phyloP scores from a whole-genome alignment of 2,113 vertebrate genomes.

The Percina caprodes region DNA sequence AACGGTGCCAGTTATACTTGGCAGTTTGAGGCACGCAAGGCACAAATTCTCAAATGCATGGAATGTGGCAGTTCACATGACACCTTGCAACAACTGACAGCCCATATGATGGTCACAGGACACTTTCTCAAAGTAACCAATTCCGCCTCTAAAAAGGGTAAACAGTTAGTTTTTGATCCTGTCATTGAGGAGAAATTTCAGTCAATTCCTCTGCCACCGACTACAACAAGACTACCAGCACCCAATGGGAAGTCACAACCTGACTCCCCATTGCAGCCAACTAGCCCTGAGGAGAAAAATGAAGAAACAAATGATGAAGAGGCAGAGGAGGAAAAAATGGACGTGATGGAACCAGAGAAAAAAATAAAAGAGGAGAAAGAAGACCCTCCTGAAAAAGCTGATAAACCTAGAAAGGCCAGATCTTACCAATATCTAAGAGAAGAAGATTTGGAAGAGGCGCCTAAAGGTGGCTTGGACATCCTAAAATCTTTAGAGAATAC shows the following conservation, averaged over 20 bases:
- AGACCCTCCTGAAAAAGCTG: constrained; percentile 87
- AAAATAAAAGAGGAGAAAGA: constrained; percentile 96
- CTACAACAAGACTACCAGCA: constrained; percentile 90
- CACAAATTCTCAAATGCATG: constrained; percentile 99
- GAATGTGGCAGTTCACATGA: constrained; percentile 99
- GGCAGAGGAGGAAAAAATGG: constrained; percentile 63
- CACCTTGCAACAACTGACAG: constrained; percentile 97
- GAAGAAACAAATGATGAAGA: constrained; percentile 88
- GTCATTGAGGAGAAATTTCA: constrained; percentile 97
- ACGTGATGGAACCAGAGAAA: constrained; percentile 80
- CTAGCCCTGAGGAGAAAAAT: constrained; percentile 85
- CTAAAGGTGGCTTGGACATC: constrained; percentile 96
- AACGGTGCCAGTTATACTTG: constrained; percentile 99
- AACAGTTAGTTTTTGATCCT: constrained; percentile 95
- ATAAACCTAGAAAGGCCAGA: constrained; percentile 87
- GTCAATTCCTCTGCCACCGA: constrained; percentile 96
- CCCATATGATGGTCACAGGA: constrained; percentile 99
- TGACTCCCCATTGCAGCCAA: constrained; percentile 85
- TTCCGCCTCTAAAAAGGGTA: constrained; percentile 98
- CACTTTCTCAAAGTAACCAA: constrained; percentile 99
- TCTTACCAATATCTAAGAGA: constrained; percentile 96
- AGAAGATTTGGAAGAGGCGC: constrained; percentile 95
- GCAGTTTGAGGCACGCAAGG: constrained; percentile 99
- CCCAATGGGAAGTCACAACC: constrained; percentile 89
- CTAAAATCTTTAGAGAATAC: constrained; percentile 98